Base-by-base conservation (phyloP, 2,797 vertebrate genomes). In the Myotis myotis region DNA sequence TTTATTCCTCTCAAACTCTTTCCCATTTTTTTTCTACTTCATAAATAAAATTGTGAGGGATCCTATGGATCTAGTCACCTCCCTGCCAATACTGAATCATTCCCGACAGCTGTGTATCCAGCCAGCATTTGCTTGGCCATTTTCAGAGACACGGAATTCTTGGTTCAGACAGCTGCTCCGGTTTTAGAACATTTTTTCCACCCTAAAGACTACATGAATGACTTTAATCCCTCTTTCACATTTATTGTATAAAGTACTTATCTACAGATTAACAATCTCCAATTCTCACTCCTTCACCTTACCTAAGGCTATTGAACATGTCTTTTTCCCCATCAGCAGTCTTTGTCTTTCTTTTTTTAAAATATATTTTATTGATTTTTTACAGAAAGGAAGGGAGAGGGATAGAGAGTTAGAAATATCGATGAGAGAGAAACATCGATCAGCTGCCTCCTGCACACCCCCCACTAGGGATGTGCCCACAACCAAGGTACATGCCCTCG, bases 201-300 rank as follows among this genome's bases (percentile, higher is more conserved):
- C 13, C 68, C 74, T 53, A 81, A 80, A 83, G 70, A 83, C 71
- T 87, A 68, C 72, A 93, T 0, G 2, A 60, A 87, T 66, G 33
- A 92, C 80, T 44, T 72, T n/a, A 93, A 88, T 76, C 84, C 80
- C 49, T 83, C 47, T 62, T 80, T 70, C 76, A 92, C 71, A 57
- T 68, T 62, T 55, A 86, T 30, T 84, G 72, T 49, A 88, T 38
- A 60, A 81, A 95, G 49, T n/a, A 93, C 16, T 82, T 91, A 70
- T 53, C 72, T 84, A 17, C 28, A 79, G 41, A 51, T 76, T 93
- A 87, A 76, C 44, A 41, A 33, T 71, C 49, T 87, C 71, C 13
- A 25, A 11, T 57, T 89, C 41, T 49, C 22, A 72, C 33, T 79
- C 85, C 84, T 82, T 86, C 30, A 49, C 72, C 64, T 87, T 71